Base-by-base conservation (phyloP, 2,888 invertebrate species). In the Eurytoma adleriae region DNA sequence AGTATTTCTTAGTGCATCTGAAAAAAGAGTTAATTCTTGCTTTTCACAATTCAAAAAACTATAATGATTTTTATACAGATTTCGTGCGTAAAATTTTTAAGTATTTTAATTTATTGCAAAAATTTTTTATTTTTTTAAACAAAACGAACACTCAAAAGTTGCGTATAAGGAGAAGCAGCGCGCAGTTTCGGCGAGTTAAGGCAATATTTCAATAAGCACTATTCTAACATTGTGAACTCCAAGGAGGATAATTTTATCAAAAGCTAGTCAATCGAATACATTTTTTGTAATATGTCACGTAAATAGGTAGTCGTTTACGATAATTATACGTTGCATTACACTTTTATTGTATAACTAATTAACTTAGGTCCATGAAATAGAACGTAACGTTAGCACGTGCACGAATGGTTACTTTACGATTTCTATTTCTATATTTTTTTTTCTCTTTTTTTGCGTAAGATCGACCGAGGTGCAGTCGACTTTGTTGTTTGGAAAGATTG, bases 231-330 rank as follows among this genome's bases (percentile, higher is more conserved):
- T 73, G 70, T 70, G 70, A 78, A 68, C 64, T 76, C 68, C 54
- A 75, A 30, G 20, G 66, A 73, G 74, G 54, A 81, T 81, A 71
- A 71, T 79, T 81, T 79, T 79, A 79, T 82, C 76, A 73, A 81
- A 83, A 83, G 78, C 83, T 83, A 83, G 83, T 83, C 83, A 83
- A 81, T 83, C 75, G 77, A 40, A 81, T 79, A 74, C 79, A 78
- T 64, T 76, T 80, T 83, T 81, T 79, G 71, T 77, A 80, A 82
- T 77, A 82, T 64, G 80, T 81, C 82, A 81, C 80, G 78, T 82
- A 82, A 79, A 66, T 77, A 82, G 69, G 71, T 78, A 78, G 78
- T 70, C 75, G 78, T 70, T 80, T 67, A 80, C 57, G 56, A 77
- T 64, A 77, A 80, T 80, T 73, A 80, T 82, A 52, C 64, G 78